Conservation (phyloP, 2,113 vertebrate genomes). For the Dipodomys stephensi region DNA sequence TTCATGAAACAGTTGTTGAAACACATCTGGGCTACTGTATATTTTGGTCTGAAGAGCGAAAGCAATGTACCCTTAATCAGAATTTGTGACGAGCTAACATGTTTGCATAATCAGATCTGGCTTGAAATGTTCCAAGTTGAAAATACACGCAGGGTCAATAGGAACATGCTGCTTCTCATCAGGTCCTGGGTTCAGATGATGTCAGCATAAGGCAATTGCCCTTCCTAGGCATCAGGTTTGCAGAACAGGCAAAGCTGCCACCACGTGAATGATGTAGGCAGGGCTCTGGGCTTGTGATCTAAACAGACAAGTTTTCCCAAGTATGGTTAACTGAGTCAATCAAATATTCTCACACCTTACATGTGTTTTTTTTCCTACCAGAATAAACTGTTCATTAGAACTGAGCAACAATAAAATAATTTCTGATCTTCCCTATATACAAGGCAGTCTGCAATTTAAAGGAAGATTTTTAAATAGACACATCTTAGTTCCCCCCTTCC, state of each 20-base stretch:
- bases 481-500: not conserved
- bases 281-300: not conserved
- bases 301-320: conserved; percentile 32
- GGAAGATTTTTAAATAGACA: conserved; percentile 62
- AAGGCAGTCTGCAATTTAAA: conserved; percentile 53
- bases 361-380: conserved; percentile 35
- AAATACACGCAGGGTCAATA: not conserved
- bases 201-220: not conserved
- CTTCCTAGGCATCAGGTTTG: not conserved
- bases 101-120: not conserved
- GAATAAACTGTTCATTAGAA: conserved; percentile 61
- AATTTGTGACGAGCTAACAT: not conserved
- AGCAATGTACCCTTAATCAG: not conserved
- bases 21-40: not conserved
- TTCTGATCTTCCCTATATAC: conserved; percentile 14
- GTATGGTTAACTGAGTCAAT: conserved; percentile 23
- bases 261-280: not conserved
- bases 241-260: not conserved
- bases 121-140: not conserved
- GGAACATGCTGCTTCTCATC: not conserved
- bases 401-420: conserved; percentile 28
- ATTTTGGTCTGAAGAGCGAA: not conserved
- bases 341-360: not conserved
- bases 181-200: not conserved
- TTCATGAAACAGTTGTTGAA: not conserved